Conservation (phyloP, 2,888 invertebrate species). For the Clistopyga incitator region DNA sequence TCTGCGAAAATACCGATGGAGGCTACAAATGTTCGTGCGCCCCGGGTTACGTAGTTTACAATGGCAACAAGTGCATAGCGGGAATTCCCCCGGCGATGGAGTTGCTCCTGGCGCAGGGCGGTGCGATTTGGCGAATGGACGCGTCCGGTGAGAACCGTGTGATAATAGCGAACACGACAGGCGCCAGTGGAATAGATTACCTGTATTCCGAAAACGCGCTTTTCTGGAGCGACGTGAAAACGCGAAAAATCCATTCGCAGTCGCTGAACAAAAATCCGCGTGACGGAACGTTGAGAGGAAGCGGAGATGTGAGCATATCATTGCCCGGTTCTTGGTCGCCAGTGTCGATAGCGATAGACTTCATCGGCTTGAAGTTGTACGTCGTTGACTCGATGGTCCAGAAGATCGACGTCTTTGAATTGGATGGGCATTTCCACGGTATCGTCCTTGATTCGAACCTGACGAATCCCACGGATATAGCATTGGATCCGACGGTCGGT, state of each 20-base stretch:
- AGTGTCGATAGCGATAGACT: conserved; percentile 96
- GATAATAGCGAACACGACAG: conserved; percentile 91
- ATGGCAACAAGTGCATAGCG: conserved; percentile 88
- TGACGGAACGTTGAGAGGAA: not conserved
- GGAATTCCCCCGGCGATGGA: conserved; percentile 86
- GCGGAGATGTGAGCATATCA: conserved; percentile 87
- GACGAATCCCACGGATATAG: conserved; percentile 95
- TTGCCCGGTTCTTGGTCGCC: conserved; percentile 95
- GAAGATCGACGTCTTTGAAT: conserved; percentile 97
- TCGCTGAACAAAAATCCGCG: conserved; percentile 76
- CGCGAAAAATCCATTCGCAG: conserved; percentile 89
- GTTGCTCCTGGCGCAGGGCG: conserved; percentile 90
- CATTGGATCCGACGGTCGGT: conserved; percentile 96
- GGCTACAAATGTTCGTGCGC: conserved; percentile 94
- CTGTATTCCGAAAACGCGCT: conserved; percentile 91
- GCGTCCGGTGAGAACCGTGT: conserved; percentile 88
- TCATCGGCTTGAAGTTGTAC: conserved; percentile 98
- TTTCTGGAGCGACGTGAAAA: conserved; percentile 96
- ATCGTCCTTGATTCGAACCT: conserved; percentile 96
- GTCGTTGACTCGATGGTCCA: conserved; percentile 97
- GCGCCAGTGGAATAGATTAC: conserved; percentile 94
- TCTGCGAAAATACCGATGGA: conserved; percentile 95
- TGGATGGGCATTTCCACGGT: conserved; percentile 94
- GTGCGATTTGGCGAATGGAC: conserved; percentile 90
- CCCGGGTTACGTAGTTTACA: conserved; percentile 89